These are phyloP conservation scores for Oxytorus armatus DNA, from an alignment of 2,888 invertebrate species.

Conservation along the genomic window DNA sequence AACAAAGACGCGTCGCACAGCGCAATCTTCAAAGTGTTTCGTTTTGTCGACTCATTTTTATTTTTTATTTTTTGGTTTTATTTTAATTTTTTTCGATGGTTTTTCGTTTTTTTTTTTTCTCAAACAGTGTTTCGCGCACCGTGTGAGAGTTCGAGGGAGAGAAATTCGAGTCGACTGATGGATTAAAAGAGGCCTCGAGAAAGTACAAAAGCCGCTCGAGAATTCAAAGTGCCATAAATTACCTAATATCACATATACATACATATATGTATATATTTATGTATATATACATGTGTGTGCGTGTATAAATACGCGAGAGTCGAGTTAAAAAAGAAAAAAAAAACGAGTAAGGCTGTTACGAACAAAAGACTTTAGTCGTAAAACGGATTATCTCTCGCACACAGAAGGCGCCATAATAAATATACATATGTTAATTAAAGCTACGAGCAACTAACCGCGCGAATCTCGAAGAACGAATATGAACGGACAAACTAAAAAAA, in stretches of 20 bases:
- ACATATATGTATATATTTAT: background rate
- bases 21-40: constrained; percentile 43
- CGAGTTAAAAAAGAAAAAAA: constrained; percentile 10
- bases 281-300: background rate
- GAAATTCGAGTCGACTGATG: constrained; percentile 53
- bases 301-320: constrained; percentile 19
- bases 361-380: constrained; percentile 19
- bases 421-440: constrained; percentile 1
- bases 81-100: background rate
- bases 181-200: constrained; percentile 46
- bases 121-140: constrained; percentile 57
- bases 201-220: constrained; percentile 60
- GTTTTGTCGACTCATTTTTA: background rate
- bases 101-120: constrained; percentile 41
- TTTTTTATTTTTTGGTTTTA: constrained; percentile 9
- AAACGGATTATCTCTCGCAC: constrained; percentile 27
- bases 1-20: constrained; percentile 23
- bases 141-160: constrained; percentile 42
- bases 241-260: constrained; percentile 11
- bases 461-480: background rate
- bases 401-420: constrained; percentile 42
- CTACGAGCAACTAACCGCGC: constrained; percentile 25
- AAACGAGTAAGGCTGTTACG: background rate
- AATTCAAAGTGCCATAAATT: constrained; percentile 74
- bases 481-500: background rate